Evolutionary conservation across 1,140 invertebrate genomes (phyloP).

Genomic region (Diploscapter pachys): DNA sequence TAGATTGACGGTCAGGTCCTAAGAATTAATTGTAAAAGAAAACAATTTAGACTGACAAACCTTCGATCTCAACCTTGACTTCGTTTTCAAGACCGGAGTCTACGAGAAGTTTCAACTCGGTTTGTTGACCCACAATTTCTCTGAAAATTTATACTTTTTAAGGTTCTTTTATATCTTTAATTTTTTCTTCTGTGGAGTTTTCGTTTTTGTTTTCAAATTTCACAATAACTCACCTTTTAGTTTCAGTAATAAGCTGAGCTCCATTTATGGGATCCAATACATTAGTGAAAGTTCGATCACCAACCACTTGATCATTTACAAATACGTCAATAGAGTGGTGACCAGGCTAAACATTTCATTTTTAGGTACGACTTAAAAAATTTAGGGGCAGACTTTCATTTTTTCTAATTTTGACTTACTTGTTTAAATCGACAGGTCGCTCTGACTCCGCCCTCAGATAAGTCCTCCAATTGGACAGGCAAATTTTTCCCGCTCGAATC

Average conservation of each 20-base stretch:
- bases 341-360: slow-evolving; percentile 16
- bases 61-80: slow-evolving; percentile 49
- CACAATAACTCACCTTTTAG: not conserved
- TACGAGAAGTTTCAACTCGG: slow-evolving; percentile 47
- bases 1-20: slow-evolving; percentile 43
- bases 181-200: too few relatives aligned
- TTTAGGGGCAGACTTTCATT: not conserved
- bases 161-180: too few relatives aligned
- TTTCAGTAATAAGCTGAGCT: slow-evolving; percentile 29
- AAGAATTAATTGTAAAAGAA: slow-evolving; percentile 13
- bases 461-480: slow-evolving; percentile 36
- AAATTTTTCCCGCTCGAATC: slow-evolving; percentile 26
- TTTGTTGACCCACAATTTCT: slow-evolving; percentile 45
- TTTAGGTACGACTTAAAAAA: not conserved
- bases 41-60: slow-evolving; percentile 28
- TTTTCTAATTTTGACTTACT: slow-evolving; percentile 7
- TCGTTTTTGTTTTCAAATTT: too few relatives aligned
- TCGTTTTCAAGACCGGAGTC: slow-evolving; percentile 31
- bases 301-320: slow-evolving; percentile 32
- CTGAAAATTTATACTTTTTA: not conserved
- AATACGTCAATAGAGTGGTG: slow-evolving; percentile 37
- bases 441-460: slow-evolving; percentile 25
- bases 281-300: slow-evolving; percentile 23
- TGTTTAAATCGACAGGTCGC: slow-evolving; percentile 31
- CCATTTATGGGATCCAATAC: slow-evolving; percentile 27